phyloP scores from a whole-genome alignment of 2,797 vertebrate genomes.

The Linurgus olivaceus region DNA sequence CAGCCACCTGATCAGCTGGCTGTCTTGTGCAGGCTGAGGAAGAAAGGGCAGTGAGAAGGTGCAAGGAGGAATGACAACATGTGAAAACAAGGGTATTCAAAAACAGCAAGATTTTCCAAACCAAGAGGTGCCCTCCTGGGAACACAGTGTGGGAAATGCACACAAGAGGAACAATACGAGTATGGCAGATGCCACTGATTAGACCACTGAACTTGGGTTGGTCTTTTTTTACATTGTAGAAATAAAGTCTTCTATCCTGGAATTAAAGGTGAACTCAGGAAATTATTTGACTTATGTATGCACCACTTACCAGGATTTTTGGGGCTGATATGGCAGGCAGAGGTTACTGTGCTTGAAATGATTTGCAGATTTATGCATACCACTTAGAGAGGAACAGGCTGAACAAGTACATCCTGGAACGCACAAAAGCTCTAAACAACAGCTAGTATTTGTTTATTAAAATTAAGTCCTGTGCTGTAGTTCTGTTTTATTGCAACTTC shows the following conservation, averaged over 20 bases:
- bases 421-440: not conserved
- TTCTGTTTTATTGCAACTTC: not conserved
- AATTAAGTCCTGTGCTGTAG: not conserved
- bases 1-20: not conserved
- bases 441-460: not conserved
- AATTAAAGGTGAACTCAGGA: not conserved
- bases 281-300: not conserved
- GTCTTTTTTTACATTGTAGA: not conserved
- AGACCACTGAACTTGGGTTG: not conserved
- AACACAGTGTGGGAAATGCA: not conserved
- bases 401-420: not conserved
- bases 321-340: not conserved
- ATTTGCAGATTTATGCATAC: not conserved
- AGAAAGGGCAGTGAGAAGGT: not conserved
- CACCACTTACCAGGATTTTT: not conserved
- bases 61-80: not conserved
- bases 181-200: not conserved
- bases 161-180: rapidly evolving
- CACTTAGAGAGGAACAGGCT: not conserved
- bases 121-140: not conserved
- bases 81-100: not conserved
- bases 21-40: not conserved
- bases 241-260: not conserved
- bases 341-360: not conserved
- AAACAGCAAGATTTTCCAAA: not conserved